Evolutionary conservation across 2,113 vertebrate species (phyloP).

Genomic region (Mobula hypostoma): DNA sequence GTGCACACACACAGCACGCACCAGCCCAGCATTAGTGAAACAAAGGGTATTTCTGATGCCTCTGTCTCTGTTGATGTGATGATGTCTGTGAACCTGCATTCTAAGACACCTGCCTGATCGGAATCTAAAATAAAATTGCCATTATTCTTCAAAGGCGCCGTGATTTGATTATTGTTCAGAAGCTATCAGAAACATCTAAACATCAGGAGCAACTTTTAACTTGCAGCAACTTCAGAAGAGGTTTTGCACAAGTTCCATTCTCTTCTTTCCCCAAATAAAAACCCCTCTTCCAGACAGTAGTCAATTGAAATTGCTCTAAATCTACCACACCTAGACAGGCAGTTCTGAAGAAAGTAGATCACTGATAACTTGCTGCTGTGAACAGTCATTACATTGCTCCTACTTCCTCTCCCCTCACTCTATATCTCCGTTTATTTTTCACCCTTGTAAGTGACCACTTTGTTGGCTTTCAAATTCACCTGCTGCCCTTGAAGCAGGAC

Average conservation of each 20-base stretch:
- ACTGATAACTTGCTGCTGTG: not conserved
- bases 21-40: not conserved
- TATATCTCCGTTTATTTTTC: not conserved
- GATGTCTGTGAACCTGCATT: not conserved
- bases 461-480: not conserved
- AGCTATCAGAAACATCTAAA: not conserved
- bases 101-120: not conserved
- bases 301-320: not conserved
- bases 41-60: not conserved
- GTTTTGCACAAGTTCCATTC: not conserved
- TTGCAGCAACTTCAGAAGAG: not conserved
- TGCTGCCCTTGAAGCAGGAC: not conserved
- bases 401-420: not conserved
- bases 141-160: slow-evolving; percentile 19
- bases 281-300: not conserved
- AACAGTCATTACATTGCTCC: not conserved
- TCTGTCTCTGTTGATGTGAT: not conserved
- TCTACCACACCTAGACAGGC: not conserved
- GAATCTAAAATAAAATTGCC: slow-evolving; percentile 28
- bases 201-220: slow-evolving; percentile 12
- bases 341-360: not conserved
- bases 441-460: not conserved
- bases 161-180: slow-evolving; percentile 27
- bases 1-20: not conserved
- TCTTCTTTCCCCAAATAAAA: not conserved